phyloP scores from a whole-genome alignment of 2,888 invertebrate species.

The Erannis defoliaria region DNA sequence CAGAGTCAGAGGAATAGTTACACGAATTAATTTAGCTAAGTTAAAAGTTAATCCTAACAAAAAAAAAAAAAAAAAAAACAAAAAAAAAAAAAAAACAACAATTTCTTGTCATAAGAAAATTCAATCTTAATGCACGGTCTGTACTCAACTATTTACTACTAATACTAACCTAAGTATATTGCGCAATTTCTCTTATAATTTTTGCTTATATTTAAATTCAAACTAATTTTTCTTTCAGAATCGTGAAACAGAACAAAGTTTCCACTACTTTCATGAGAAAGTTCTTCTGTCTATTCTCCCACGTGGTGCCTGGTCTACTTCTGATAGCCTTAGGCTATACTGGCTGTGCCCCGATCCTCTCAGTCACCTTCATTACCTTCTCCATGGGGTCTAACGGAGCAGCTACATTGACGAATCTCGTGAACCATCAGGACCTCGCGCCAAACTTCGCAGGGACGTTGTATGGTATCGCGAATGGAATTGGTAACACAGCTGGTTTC shows the following conservation, averaged over 20 bases:
- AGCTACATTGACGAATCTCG: conserved; percentile 87
- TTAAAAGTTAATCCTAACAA: no score
- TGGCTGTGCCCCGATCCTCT: conserved; percentile 88
- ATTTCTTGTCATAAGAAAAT: no score
- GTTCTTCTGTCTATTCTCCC: conserved; percentile 88
- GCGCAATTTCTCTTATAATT: no score
- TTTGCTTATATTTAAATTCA: not conserved
- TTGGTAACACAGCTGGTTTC: conserved; percentile 91
- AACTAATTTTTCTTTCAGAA: conserved; percentile 60
- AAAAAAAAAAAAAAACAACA: no score
- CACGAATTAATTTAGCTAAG: no score
- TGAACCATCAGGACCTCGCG: conserved; percentile 91
- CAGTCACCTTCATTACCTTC: conserved; percentile 89
- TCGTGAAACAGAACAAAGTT: conserved; percentile 80
- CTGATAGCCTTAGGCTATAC: conserved; percentile 86
- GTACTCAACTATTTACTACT: no score
- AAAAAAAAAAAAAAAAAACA: no score
- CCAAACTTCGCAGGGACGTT: conserved; percentile 92
- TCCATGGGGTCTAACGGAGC: conserved; percentile 90
- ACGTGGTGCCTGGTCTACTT: conserved; percentile 82
- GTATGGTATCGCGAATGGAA: conserved; percentile 91
- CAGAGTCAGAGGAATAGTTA: no score
- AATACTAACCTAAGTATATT: not conserved
- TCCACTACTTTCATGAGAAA: conserved; percentile 87
- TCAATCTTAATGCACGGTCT: no score